A percentile compares a stretch with the other conserved stretches of the same genome.
Evolutionary conservation across 2,797 vertebrate species (phyloP).

Genomic region (Sebastiscus tertius): DNA sequence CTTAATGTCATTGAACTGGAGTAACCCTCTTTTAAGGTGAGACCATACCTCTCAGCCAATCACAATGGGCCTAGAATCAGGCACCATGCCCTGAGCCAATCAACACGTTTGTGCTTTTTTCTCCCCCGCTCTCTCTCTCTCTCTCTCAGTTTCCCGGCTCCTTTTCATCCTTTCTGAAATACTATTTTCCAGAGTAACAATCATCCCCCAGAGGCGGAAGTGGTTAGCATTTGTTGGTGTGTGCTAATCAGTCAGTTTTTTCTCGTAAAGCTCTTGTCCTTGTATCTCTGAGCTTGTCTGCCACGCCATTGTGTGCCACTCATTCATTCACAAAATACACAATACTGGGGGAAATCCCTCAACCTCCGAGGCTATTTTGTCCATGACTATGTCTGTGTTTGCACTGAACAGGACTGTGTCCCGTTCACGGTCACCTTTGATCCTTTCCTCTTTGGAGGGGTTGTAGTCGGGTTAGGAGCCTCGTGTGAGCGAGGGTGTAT

Average conservation of each 20-base stretch:
- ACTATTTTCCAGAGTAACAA: constrained; percentile 68
- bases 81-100: constrained; percentile 79
- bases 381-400: constrained; percentile 38
- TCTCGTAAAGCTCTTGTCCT: constrained; percentile 41
- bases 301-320: constrained; percentile 51
- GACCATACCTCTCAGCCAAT: constrained; percentile 82
- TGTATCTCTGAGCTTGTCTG: constrained; percentile 48
- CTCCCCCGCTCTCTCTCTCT: neutral
- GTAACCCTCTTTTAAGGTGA: constrained; percentile 85
- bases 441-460: neutral
- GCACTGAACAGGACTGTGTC: neutral
- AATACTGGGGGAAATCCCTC: constrained; percentile 63
- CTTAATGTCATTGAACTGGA: constrained; percentile 80
- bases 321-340: constrained; percentile 73
- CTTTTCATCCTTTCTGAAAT: constrained; percentile 67
- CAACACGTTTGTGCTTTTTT: constrained; percentile 54
- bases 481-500: neutral
- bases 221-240: constrained; percentile 52
- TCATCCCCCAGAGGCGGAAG: constrained; percentile 55
- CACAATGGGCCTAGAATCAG: constrained; percentile 73
- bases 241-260: constrained; percentile 27
- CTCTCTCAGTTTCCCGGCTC: constrained; percentile 25
- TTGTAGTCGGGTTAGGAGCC: neutral
- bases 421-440: constrained; percentile 13
- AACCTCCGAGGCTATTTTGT: constrained; percentile 26